Evolutionary conservation across 2,888 invertebrate genomes (phyloP), one percentile per base, ranked within the genome.

Genomic region (Andrena marginata): DNA sequence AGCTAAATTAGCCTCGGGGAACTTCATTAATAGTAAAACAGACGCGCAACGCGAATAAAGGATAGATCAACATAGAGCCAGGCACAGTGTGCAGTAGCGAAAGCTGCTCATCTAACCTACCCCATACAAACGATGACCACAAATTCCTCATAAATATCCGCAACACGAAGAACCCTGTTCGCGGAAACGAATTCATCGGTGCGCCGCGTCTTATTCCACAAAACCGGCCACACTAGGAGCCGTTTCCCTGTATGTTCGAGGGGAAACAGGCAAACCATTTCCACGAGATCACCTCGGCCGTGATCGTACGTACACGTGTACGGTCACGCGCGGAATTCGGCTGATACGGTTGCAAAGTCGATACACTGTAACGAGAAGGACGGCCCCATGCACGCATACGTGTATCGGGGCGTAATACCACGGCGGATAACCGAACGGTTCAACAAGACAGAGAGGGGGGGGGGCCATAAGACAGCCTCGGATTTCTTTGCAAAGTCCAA

Each of bases 401-500:
- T 31, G 6, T 35, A 7, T 26, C 26, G 13, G 16, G 20, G 2
- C 35, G 20, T 51, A 42, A 23, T 13, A 26, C 49, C 23, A 3
- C 26, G 8, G 60, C 10, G 54, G 10, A n/a, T 54, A 77, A 68
- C 26, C 48, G 33, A 62, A 56, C 78, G 48, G 33, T 80, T 20
- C 54, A n/a, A 23, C 42, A 23, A 60, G 35, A 48, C 49, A 68
- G 42, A 67, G 51, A 54, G 8, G 8, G 7, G 10, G 8, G 8
- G 7, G 10, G 20, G 13, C 26, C 42, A 33, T 26, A 65, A 29
- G 54, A 42, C 62, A 33, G 60, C 6, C 68, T 49, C 59, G 54
- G 84, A 74, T 88, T 90, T 90, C 90, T 92, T 92, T 85, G 84
- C 86, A 85, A 92, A 90, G 90, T 91, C 91, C 92, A 92, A 92